These are phyloP conservation scores for Meteorus colon DNA, from an alignment of 2,888 invertebrate species.

Conservation along the genomic window DNA sequence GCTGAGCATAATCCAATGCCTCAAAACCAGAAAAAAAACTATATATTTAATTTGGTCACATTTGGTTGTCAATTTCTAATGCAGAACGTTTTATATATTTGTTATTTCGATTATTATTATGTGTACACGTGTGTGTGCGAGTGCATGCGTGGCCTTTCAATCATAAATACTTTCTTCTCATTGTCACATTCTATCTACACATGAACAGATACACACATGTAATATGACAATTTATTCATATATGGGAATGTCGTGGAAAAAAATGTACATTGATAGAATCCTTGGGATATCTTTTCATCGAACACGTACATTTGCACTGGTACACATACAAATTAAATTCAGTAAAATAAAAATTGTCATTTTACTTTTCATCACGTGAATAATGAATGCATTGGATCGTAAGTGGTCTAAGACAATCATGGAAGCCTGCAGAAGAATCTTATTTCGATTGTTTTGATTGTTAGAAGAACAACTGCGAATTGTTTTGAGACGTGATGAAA, in stretches of 20 bases:
- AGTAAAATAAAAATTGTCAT: not conserved
- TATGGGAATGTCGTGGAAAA: not conserved
- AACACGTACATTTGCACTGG: not conserved
- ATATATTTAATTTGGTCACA: not conserved
- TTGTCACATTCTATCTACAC: not conserved
- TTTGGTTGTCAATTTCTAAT: not conserved
- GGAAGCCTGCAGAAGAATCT: too few relatives aligned
- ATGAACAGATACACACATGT: not conserved
- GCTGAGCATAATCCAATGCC: constrained; percentile 22
- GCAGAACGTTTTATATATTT: constrained; percentile 40
- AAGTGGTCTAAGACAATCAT: too few relatives aligned
- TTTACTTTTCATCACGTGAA: not conserved
- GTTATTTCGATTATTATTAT: constrained; percentile 42
- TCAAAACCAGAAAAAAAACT: not conserved
- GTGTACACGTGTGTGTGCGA: constrained; percentile 62
- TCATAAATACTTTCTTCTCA: constrained; percentile 25
- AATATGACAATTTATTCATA: not conserved
- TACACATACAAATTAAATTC: not conserved
- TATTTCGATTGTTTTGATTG: too few relatives aligned
- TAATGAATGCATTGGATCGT: not conserved
- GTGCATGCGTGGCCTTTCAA: constrained; percentile 66
- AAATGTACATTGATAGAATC: not conserved
- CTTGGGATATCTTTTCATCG: not conserved
- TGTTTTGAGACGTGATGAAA: not conserved
- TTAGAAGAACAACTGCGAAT: too few relatives aligned